Evolutionary conservation across 2,797 vertebrate species (phyloP), one percentile per base, ranked within the genome.

Genomic region (Yasuhikotakia modesta): DNA sequence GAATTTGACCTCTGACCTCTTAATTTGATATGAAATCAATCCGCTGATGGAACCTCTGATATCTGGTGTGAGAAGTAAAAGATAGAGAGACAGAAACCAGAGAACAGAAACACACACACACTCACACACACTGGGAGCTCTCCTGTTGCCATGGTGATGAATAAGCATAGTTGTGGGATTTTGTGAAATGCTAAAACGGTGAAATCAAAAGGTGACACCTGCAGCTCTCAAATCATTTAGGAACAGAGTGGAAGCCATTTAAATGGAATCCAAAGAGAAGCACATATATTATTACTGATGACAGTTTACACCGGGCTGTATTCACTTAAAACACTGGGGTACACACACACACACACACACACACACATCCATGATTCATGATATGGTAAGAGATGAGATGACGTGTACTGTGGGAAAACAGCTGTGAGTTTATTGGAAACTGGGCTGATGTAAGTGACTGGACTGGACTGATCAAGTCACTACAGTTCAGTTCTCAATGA

Each of bases 11-110:
- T 77, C 13, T 39, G 21, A 61, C 55, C 57, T 63, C 45, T 61
- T 61, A 13, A 60, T 60, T 76, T 76, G 55, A 76, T 76, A 69
- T 60, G 45, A 61, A 76, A 69, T 61, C 43, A 24, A 77, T 70
- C 55, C 45, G 60, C 19, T 14, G 45, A 52, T 77, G 61, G 22
- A n/a, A 39, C 27, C 8, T 14, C 46, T 14, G n/a, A 19, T 60
- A 21, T 61, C 17, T 45, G 19, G 46, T 60, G 10, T 22, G n/a
- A 61, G 10, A 10, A 35, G 16, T 63, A 39, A 13, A 52, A 61
- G n/a, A 69, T n/a, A 30, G 27, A 35, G 14, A 8, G 12, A 13
- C 1, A 48, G 46, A 17, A 48, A 17, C 14, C 17, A 48, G 22
- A 14, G 58, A 30, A 30, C 27, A 17, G 30, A 63, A 61, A 30